Evolutionary conservation across 1,140 invertebrate genomes (phyloP).

Genomic region (Cataglyphis hispanica): DNA sequence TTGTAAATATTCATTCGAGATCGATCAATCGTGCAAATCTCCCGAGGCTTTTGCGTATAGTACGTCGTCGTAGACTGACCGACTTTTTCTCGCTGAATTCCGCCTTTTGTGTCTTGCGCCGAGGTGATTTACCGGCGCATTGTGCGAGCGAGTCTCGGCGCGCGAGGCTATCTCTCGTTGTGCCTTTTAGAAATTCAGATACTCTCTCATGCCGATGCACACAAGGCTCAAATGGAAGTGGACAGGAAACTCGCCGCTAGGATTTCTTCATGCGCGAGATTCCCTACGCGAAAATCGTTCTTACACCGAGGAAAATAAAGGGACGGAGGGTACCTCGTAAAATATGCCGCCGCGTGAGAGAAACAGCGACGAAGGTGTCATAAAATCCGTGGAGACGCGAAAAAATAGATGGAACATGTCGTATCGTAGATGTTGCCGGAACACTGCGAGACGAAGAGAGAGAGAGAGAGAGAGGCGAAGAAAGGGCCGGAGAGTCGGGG

Average conservation of each 20-base stretch:
- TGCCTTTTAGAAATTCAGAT: slow-evolving; percentile 60
- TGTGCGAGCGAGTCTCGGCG: slow-evolving; percentile 25
- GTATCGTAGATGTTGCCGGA: slow-evolving; percentile 40
- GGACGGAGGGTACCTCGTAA: slow-evolving; percentile 18
- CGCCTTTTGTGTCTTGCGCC: slow-evolving; percentile 52
- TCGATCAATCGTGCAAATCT: slow-evolving; percentile 50
- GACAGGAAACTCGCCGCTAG: slow-evolving; percentile 15
- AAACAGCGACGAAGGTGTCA: slow-evolving; percentile 47
- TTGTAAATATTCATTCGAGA: slow-evolving; percentile 66
- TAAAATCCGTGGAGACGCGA: slow-evolving; percentile 59
- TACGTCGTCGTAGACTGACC: slow-evolving; percentile 48
- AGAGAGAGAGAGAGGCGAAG: slow-evolving; percentile 44
- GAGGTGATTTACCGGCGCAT: slow-evolving; percentile 56
- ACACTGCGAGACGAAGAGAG: slow-evolving; percentile 24
- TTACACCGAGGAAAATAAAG: slow-evolving; percentile 34
- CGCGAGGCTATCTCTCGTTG: background rate
- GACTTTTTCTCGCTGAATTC: slow-evolving; percentile 60
- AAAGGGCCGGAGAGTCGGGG: slow-evolving; percentile 20
- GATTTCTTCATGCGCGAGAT: slow-evolving; percentile 29
- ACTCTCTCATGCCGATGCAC: slow-evolving; percentile 43
- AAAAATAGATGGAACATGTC: slow-evolving; percentile 41
- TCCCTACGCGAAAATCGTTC: slow-evolving; percentile 26
- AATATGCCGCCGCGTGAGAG: slow-evolving; percentile 17
- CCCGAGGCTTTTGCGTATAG: slow-evolving; percentile 34
- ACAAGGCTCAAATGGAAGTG: slow-evolving; percentile 41